Base-by-base conservation (phyloP, 2,888 invertebrate species). In the Halocaridina rubra region DNA sequence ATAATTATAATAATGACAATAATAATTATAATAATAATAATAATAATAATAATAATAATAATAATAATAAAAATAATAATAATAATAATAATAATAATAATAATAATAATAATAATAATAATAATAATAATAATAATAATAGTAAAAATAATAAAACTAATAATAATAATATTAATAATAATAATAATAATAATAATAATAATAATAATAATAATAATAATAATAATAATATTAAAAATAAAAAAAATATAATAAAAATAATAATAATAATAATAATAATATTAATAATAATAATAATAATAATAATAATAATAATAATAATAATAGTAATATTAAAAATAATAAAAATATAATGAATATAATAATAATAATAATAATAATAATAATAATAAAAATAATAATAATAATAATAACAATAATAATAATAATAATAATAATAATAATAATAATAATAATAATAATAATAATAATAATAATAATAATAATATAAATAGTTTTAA, bases 121-220 rank as follows among this genome's bases (percentile, higher is more conserved):
- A n/a, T n/a, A n/a, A n/a, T n/a, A n/a, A n/a, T n/a, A n/a, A n/a
- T n/a, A n/a, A n/a, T n/a, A n/a, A n/a, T n/a, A n/a, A n/a, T n/a
- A n/a, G n/a, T n/a, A n/a, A n/a, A n/a, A n/a, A n/a, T n/a, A n/a
- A n/a, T n/a, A n/a, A n/a, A n/a, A n/a, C n/a, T n/a, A n/a, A n/a
- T n/a, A n/a, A n/a, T n/a, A n/a, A n/a, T n/a, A n/a, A n/a, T n/a
- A n/a, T n/a, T n/a, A n/a, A n/a, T n/a, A n/a, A n/a, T n/a, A n/a
- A n/a, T n/a, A n/a, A n/a, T n/a, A n/a, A n/a, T n/a, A n/a, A n/a
- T 39, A 13, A 61, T 61, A 61, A 61, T 61, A 61, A 61, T 61
- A 61, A 61, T 61, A 61, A 61, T 61, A 61, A 61, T 61, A 61
- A 61, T 53, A 53, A 61, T 61, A 61, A 61, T 61, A 61, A 61